Conservation (phyloP, 2,888 invertebrate genomes). For the Luperina nickerlii region DNA sequence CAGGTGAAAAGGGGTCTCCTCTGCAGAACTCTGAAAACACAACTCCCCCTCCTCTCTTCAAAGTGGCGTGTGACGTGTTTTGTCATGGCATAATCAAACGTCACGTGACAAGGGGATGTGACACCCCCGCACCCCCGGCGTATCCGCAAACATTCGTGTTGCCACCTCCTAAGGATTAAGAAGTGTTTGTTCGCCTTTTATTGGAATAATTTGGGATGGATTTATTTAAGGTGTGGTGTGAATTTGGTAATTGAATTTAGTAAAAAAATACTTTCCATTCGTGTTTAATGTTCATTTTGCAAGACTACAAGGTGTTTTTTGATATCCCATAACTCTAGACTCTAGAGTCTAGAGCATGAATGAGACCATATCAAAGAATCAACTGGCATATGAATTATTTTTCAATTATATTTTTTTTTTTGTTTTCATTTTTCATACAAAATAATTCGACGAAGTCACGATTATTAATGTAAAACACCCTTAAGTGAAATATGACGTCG, state of each 20-base stretch:
- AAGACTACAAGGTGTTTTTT: too few relatives aligned
- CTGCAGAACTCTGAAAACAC: conserved; percentile 65
- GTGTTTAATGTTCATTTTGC: background rate
- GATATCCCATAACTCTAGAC: too few relatives aligned
- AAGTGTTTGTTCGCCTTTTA: conserved; percentile 65
- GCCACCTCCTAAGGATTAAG: conserved; percentile 75
- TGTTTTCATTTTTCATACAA: too few relatives aligned
- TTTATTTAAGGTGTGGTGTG: background rate
- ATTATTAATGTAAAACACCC: too few relatives aligned
- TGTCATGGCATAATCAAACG: conserved; percentile 78
- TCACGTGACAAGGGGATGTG: conserved; percentile 70
- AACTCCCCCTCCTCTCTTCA: conserved; percentile 52
- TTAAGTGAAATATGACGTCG: too few relatives aligned
- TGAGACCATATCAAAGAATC: too few relatives aligned
- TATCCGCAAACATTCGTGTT: conserved; percentile 74
- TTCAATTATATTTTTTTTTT: too few relatives aligned
- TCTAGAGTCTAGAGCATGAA: too few relatives aligned
- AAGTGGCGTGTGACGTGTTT: conserved; percentile 78
- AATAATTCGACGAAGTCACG: too few relatives aligned
- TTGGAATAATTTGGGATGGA: conserved; percentile 10
- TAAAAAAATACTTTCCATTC: background rate
- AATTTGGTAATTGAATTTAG: conserved; percentile 2
- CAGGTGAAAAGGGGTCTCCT: conserved; percentile 56
- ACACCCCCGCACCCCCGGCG: conserved; percentile 42
- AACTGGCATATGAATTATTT: too few relatives aligned